Percentiles rank a stretch among this genome's conserved stretches.
Evolutionary conservation across 92 coral and sea anemone species (phyloP).

Genomic region (Meandrina meandrites): DNA sequence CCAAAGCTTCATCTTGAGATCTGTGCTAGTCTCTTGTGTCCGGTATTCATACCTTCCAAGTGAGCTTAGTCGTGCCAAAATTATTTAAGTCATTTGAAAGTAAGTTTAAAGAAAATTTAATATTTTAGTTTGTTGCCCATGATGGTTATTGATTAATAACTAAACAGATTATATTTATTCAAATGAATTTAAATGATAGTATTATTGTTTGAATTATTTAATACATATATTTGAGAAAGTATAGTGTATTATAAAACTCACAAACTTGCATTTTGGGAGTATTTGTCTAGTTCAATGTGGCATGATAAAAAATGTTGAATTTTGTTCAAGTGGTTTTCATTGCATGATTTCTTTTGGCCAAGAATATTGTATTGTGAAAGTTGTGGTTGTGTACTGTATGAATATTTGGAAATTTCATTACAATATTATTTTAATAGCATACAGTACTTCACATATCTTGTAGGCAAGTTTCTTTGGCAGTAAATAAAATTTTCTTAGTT

Average conservation of each 20-base stretch:
- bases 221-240: background rate
- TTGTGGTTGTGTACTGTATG: background rate
- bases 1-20: no score
- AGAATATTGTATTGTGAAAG: background rate
- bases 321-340: background rate
- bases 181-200: background rate
- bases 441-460: background rate
- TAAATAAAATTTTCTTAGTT: background rate
- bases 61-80: no score
- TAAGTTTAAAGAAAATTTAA: background rate
- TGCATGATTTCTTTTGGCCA: no score
- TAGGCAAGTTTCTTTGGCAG: conserved; percentile 2
- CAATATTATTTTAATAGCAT: background rate
- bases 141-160: conserved; percentile 14
- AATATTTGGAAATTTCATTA: background rate
- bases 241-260: background rate
- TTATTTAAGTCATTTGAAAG: background rate
- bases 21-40: no score
- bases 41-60: no score
- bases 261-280: background rate
- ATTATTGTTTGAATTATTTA: background rate
- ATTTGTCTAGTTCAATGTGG: background rate
- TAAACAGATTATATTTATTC: conserved; percentile 30
- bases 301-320: background rate
- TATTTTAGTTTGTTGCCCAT: background rate